These are phyloP conservation scores for Tenrec ecaudatus DNA, from an alignment of 2,113 vertebrate species.

Conservation along the genomic window DNA sequence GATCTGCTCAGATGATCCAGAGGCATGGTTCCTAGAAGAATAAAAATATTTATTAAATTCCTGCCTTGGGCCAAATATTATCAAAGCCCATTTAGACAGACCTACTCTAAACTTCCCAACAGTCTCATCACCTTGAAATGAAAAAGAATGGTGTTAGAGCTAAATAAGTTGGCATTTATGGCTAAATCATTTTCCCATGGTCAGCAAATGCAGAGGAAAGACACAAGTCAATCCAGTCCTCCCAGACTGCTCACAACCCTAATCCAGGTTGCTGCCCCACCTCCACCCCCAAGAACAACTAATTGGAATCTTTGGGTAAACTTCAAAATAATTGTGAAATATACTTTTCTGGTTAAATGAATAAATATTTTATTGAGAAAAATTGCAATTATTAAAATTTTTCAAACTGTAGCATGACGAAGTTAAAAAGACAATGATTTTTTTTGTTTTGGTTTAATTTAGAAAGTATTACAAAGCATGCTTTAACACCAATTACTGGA, in stretches of 20 bases:
- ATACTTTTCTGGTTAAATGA: not conserved
- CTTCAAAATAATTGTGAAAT: not conserved
- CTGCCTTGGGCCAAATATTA: not conserved
- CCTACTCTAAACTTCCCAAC: not conserved
- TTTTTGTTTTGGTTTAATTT: not conserved
- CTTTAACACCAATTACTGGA: not conserved
- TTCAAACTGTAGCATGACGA: not conserved
- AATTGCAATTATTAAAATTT: not conserved
- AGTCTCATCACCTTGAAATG: not conserved
- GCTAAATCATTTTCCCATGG: not conserved
- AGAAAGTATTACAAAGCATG: not conserved
- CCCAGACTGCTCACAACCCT: not conserved
- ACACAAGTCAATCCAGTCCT: not conserved
- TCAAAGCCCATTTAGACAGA: not conserved
- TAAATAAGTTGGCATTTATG: not conserved
- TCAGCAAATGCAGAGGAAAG: not conserved
- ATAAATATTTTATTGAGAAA: not conserved
- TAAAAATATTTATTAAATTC: not conserved
- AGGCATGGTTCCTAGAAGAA: not conserved
- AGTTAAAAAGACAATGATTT: not conserved
- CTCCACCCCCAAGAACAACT: not conserved
- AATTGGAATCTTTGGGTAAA: slow-evolving; percentile 16
- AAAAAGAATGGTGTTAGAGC: not conserved
- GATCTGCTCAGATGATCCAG: not conserved
- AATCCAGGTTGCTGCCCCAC: too few relatives aligned